Conservation (phyloP, 2,888 invertebrate species). For the Pseudococcus longispinus region DNA sequence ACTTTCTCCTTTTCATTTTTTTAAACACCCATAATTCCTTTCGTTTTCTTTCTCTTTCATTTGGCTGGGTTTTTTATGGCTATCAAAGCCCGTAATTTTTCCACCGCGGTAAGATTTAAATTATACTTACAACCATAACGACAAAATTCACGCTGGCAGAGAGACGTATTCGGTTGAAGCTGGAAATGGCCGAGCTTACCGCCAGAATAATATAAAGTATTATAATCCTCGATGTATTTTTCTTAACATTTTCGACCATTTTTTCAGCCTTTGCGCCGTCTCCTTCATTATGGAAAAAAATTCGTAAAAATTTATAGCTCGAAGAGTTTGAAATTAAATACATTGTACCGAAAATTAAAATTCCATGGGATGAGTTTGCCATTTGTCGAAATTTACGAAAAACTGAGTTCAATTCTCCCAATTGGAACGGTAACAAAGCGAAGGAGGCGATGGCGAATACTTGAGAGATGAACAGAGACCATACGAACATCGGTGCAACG, state of each 20-base stretch:
- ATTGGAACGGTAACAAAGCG: conserved; percentile 53
- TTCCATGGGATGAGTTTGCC: conserved; percentile 21
- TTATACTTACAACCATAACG: conserved; percentile 55
- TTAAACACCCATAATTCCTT: background rate
- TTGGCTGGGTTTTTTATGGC: background rate
- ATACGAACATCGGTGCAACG: conserved; percentile 57
- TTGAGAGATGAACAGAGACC: conserved; percentile 54
- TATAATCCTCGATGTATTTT: conserved; percentile 51
- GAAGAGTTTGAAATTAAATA: background rate
- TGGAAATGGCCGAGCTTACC: conserved; percentile 51
- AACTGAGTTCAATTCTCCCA: conserved; percentile 52
- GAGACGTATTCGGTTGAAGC: conserved; percentile 57
- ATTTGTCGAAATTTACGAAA: conserved; percentile 52
- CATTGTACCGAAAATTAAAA: conserved; percentile 22
- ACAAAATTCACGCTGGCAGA: conserved; percentile 51
- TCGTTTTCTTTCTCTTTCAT: background rate
- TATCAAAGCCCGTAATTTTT: background rate
- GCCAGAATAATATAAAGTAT: conserved; percentile 54
- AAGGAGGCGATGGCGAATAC: conserved; percentile 53
- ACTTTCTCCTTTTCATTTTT: background rate
- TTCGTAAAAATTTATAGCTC: background rate
- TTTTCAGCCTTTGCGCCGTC: conserved; percentile 14
- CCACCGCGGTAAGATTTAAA: background rate
- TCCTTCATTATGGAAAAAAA: conserved; percentile 43
- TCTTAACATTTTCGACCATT: conserved; percentile 46